phyloP scores from a whole-genome alignment of 2,797 vertebrate genomes.

The Chlorospingus flavigularis region DNA sequence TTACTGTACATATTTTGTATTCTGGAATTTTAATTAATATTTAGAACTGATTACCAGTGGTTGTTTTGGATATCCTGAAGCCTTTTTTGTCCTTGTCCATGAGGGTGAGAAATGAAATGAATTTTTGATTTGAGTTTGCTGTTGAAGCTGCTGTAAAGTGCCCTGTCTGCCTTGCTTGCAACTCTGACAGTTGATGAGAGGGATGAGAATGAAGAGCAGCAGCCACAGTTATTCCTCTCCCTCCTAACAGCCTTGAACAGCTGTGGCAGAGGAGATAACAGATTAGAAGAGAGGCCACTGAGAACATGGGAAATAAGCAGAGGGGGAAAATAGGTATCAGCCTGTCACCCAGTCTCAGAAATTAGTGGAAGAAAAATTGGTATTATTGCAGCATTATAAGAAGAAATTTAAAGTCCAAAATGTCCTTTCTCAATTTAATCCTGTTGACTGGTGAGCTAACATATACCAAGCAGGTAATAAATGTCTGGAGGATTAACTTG shows the following conservation, averaged over 20 bases:
- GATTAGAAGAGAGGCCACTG: neutral
- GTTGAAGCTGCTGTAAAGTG: neutral
- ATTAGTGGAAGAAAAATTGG: neutral
- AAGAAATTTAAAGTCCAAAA: neutral
- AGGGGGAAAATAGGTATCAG: neutral
- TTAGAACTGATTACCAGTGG: neutral
- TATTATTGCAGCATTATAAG: neutral
- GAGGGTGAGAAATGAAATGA: fast-evolving
- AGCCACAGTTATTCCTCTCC: neutral
- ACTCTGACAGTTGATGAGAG: neutral
- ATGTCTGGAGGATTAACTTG: neutral
- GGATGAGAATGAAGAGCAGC: neutral
- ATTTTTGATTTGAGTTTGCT: neutral
- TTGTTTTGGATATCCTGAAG: neutral
- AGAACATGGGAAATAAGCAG: neutral
- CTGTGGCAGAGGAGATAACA: neutral
- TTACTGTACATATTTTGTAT: neutral
- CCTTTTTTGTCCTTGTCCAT: neutral
- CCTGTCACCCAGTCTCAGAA: neutral
- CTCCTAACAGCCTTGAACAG: neutral
- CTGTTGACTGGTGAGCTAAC: neutral
- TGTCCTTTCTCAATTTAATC: neutral
- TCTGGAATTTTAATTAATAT: neutral
- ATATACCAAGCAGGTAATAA: neutral
- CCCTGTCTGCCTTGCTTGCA: neutral